Evolutionary conservation across 2,797 vertebrate genomes (phyloP).

Genomic region (Dendrocincla tyrannina): DNA sequence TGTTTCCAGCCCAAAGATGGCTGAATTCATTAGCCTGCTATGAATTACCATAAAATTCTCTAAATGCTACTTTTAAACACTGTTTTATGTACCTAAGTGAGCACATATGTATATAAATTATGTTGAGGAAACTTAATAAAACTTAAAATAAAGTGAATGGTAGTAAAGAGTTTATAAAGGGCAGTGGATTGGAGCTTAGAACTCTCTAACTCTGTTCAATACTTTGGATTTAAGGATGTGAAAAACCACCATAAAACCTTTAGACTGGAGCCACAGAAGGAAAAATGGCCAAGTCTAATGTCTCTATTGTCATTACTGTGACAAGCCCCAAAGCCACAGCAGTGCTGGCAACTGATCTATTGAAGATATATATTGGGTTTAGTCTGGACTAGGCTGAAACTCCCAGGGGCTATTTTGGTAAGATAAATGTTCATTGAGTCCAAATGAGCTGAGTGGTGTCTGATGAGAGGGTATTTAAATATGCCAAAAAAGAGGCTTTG

Average conservation of each 20-base stretch:
- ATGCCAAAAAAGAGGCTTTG: neutral
- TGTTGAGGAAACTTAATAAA: neutral
- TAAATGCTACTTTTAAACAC: neutral
- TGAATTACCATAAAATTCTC: slow-evolving; percentile 1
- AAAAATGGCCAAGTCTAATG: neutral
- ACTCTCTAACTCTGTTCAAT: neutral
- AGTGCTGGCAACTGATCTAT: neutral
- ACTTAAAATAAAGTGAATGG: neutral
- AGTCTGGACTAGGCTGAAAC: neutral
- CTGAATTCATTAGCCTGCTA: neutral
- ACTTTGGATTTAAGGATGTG: neutral
- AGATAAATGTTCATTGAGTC: neutral
- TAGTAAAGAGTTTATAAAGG: neutral
- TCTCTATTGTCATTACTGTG: neutral
- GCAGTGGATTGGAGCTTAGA: neutral
- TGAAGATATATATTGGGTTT: neutral
- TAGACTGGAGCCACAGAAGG: neutral
- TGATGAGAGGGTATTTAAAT: neutral
- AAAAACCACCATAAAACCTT: neutral
- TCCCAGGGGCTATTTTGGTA: neutral
- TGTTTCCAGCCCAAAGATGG: neutral
- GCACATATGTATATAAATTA: neutral
- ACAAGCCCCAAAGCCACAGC: neutral
- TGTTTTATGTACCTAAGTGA: neutral
- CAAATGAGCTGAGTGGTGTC: neutral